phyloP scores from a whole-genome alignment of 2,888 invertebrate species.

The Anthoptus insignis region DNA sequence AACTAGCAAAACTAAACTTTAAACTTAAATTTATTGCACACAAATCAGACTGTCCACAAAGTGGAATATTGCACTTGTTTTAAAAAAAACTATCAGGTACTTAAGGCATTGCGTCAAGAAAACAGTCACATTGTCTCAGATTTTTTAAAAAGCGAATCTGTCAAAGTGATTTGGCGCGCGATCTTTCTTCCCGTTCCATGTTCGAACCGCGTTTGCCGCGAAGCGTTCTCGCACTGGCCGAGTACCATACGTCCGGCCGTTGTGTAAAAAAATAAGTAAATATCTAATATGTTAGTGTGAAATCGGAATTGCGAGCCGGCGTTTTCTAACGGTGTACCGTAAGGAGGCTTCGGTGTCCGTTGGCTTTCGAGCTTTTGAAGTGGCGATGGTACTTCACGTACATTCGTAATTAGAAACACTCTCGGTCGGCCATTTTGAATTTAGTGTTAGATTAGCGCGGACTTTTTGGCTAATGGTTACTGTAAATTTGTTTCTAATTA shows the following conservation, averaged over 20 bases:
- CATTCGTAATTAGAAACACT: slow-evolving; percentile 55
- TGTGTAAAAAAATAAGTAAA: slow-evolving; percentile 40
- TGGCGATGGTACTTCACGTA: slow-evolving; percentile 20
- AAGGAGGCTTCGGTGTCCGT: slow-evolving; percentile 54
- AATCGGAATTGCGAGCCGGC: slow-evolving; percentile 66
- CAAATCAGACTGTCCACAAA: slow-evolving; percentile 76
- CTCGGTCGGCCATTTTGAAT: slow-evolving; percentile 38
- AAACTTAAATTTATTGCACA: slow-evolving; percentile 75
- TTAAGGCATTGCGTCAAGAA: slow-evolving; percentile 46
- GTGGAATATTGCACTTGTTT: slow-evolving; percentile 74
- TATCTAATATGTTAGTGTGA: slow-evolving; percentile 75
- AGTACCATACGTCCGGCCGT: slow-evolving; percentile 41
- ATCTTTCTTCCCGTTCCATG: slow-evolving; percentile 51
- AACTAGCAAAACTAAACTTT: slow-evolving; percentile 57
- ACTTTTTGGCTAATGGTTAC: slow-evolving; percentile 43
- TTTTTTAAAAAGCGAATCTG: slow-evolving; percentile 45
- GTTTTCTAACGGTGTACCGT: slow-evolving; percentile 75
- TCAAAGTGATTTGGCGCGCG: slow-evolving; percentile 48
- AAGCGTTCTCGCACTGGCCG: slow-evolving; percentile 58
- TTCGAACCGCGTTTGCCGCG: slow-evolving; percentile 63
- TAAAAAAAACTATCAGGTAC: slow-evolving; percentile 67
- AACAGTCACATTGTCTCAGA: slow-evolving; percentile 48
- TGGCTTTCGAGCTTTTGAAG: slow-evolving; percentile 55
- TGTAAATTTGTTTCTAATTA: slow-evolving; percentile 21
- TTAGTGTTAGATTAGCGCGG: slow-evolving; percentile 10